Conservation (phyloP, 2,888 invertebrate species). For the Cataglyphis cursor region DNA sequence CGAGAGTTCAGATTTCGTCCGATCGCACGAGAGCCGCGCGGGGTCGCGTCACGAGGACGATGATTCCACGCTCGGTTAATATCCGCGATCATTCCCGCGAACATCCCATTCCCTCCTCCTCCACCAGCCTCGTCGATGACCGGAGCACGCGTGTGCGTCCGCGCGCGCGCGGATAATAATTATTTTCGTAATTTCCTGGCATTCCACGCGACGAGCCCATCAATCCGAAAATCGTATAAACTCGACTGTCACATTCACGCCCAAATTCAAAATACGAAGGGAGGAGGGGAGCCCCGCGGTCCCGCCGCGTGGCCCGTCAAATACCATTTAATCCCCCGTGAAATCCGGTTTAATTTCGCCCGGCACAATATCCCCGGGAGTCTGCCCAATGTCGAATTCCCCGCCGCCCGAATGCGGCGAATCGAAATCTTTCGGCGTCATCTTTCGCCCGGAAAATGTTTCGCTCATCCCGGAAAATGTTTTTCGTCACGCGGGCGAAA, state of each 20-base stretch:
- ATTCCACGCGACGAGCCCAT: slow-evolving; percentile 79
- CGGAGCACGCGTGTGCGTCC: slow-evolving; percentile 30
- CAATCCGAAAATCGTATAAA: slow-evolving; percentile 83
- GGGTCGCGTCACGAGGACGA: slow-evolving; percentile 54
- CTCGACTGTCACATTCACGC: slow-evolving; percentile 82
- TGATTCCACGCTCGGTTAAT: slow-evolving; percentile 77
- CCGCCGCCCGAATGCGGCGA: slow-evolving; percentile 26
- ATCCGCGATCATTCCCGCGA: slow-evolving; percentile 70
- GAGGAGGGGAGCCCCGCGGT: neutral
- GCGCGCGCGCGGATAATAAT: slow-evolving; percentile 76
- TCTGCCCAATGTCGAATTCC: slow-evolving; percentile 27
- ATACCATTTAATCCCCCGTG: slow-evolving; percentile 80
- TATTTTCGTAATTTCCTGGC: slow-evolving; percentile 85
- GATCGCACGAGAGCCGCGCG: slow-evolving; percentile 54
- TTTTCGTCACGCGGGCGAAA: neutral
- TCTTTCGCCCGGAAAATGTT: slow-evolving; percentile 52
- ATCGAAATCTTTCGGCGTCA: slow-evolving; percentile 60
- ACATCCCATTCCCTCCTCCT: neutral
- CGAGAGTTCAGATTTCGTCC: slow-evolving; percentile 69
- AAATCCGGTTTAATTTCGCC: slow-evolving; percentile 79
- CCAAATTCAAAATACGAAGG: slow-evolving; percentile 78
- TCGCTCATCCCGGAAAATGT: neutral
- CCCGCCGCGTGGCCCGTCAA: slow-evolving; percentile 68
- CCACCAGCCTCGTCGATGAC: slow-evolving; percentile 34
- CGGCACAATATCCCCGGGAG: slow-evolving; percentile 69